These are phyloP conservation scores for Eledone cirrhosa DNA, from an alignment of 2,888 invertebrate species.

Conservation along the genomic window DNA sequence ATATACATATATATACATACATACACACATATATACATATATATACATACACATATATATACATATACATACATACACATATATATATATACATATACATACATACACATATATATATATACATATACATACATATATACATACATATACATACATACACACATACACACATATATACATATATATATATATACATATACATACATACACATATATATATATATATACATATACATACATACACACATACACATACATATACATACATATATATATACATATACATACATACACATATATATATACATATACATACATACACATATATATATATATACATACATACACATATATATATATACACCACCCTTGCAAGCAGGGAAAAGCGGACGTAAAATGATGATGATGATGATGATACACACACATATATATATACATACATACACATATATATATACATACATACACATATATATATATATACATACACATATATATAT, in stretches of 20 bases:
- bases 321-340: neutral
- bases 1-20: neutral
- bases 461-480: neutral
- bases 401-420: too few relatives aligned
- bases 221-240: neutral
- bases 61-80: neutral
- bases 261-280: neutral
- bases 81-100: neutral
- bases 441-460: neutral
- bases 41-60: neutral
- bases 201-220: neutral
- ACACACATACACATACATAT: neutral
- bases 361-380: too few relatives aligned
- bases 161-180: neutral
- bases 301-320: neutral
- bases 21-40: conserved; percentile 4
- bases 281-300: neutral
- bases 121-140: neutral
- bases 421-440: neutral
- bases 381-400: too few relatives aligned
- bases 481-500: neutral
- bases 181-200: neutral
- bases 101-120: neutral
- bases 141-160: neutral
- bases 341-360: too few relatives aligned